Percentiles rank a stretch among this genome's conserved stretches.
phyloP scores from a whole-genome alignment of 2,888 invertebrate genomes.

The Drosophila diplacantha region DNA sequence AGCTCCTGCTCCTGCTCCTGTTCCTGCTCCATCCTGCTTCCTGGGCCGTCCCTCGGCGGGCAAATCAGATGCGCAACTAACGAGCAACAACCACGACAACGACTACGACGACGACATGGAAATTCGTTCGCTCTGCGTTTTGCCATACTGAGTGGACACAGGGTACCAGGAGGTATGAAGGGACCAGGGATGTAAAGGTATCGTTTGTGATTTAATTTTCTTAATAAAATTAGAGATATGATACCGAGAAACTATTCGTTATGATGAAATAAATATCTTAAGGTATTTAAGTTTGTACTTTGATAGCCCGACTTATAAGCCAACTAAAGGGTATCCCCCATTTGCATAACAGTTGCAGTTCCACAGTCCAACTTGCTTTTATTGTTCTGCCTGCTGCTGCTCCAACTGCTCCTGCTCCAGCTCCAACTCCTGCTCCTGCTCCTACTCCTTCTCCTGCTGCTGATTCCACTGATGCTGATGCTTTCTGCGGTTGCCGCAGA shows the following conservation, averaged over 20 bases:
- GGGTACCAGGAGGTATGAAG: conserved; percentile 29
- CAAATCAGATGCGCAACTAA: conserved; percentile 73
- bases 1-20: background rate
- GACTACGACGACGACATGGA: conserved; percentile 64
- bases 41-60: conserved; percentile 36
- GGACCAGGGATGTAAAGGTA: too few relatives aligned
- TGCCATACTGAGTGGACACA: conserved; percentile 35
- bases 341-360: conserved; percentile 2
- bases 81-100: conserved; percentile 71
- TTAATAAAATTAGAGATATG: background rate
- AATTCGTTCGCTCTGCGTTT: conserved; percentile 53
- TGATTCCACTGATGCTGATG: conserved; percentile 33
- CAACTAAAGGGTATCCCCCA: background rate
- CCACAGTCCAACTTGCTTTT: conserved; percentile 52
- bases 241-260: background rate
- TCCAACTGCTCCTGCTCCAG: conserved; percentile 35
- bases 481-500: conserved; percentile 54
- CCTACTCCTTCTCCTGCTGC: conserved; percentile 32
- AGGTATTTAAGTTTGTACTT: background rate
- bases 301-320: background rate
- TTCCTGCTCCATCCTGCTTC: background rate
- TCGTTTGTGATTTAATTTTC: background rate
- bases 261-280: background rate
- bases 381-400: conserved; percentile 61
- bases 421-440: conserved; percentile 7